Conservation (phyloP, 2,888 invertebrate genomes). For the Nomada flava region DNA sequence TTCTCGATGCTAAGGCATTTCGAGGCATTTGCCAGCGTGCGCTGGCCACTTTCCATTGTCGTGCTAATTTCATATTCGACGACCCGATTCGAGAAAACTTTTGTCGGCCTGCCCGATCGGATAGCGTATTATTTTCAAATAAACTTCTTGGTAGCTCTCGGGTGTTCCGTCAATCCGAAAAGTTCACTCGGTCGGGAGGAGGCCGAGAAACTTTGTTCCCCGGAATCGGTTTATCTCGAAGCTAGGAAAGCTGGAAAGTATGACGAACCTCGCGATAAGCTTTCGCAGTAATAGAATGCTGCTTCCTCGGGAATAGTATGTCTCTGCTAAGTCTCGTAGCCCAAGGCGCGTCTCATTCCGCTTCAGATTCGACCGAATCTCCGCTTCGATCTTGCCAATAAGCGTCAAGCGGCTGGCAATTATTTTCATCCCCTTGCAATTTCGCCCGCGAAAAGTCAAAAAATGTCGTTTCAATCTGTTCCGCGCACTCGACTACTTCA, state of each 20-base stretch:
- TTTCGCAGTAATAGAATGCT: conserved; percentile 65
- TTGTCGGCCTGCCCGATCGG: conserved; percentile 28
- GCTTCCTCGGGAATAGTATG: conserved; percentile 43
- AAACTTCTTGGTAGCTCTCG: conserved; percentile 51
- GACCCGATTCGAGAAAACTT: conserved; percentile 23
- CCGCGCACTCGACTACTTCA: no score
- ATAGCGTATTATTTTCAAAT: conserved; percentile 47
- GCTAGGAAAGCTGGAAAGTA: conserved; percentile 56
- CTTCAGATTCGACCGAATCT: conserved; percentile 24
- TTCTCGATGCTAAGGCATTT: neutral
- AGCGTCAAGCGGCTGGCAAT: conserved; percentile 64
- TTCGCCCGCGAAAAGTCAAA: no score
- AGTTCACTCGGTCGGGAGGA: conserved; percentile 19
- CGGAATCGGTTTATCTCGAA: conserved; percentile 61
- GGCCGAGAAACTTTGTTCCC: conserved; percentile 53
- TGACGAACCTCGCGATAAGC: conserved; percentile 73
- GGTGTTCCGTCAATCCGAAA: conserved; percentile 58
- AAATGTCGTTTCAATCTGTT: no score
- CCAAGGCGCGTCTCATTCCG: conserved; percentile 57
- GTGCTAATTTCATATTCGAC: conserved; percentile 45
- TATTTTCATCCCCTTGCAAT: conserved; percentile 44
- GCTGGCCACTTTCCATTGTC: conserved; percentile 26
- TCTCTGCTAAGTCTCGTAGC: conserved; percentile 29
- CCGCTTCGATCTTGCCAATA: conserved; percentile 25
- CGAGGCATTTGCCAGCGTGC: neutral